Base-by-base conservation (phyloP, 2,888 invertebrate genomes). In the Volucella inflata region DNA sequence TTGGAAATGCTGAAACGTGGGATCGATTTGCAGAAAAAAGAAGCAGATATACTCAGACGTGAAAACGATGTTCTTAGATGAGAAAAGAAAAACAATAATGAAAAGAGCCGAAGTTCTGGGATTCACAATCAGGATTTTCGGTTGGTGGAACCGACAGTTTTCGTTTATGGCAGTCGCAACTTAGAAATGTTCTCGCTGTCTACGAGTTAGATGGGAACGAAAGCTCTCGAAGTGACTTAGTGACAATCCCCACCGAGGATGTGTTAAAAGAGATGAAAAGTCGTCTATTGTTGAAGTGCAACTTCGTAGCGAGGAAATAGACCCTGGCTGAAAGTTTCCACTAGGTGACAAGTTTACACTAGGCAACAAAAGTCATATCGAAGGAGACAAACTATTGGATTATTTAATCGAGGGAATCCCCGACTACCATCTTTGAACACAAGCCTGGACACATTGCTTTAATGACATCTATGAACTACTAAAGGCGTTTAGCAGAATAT, bases 161-260 rank as follows among this genome's bases (percentile, higher is more conserved):
- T 30, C 6, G 30, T 30, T 30, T 30, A 30, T 6, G 30, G 30
- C 1, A 30, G 30, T 30, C 30, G 30, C 30, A 30, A 30, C 30
- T 30, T 30, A 30, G 6, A 30, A 6, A 6, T 30, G 2, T 30
- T 30, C 30, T 30, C 30, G 6, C 30, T 30, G 6, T 30, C 12
- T 53, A 68, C 14, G 4, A 55, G 11, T 9, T 68, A 55, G 44
- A 68, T 8, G 68, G 55, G 14, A 21, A 30, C 44, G 6, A 11
- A 16, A 42, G 12, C 44, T 38, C 30, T 3, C 4, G 9, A 36
- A 57, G 38, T 2, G 40, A 40, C n/a, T 11, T 10, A 16, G 12
- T 3, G 30, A 30, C 30, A 30, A 6, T 30, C 30, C 6, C 30
- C 30, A 30, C 6, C 6, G 46, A 46, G 8, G 14, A 14, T 46